phyloP scores from a whole-genome alignment of 2,113 vertebrate species.

The Ifrita kowaldi region DNA sequence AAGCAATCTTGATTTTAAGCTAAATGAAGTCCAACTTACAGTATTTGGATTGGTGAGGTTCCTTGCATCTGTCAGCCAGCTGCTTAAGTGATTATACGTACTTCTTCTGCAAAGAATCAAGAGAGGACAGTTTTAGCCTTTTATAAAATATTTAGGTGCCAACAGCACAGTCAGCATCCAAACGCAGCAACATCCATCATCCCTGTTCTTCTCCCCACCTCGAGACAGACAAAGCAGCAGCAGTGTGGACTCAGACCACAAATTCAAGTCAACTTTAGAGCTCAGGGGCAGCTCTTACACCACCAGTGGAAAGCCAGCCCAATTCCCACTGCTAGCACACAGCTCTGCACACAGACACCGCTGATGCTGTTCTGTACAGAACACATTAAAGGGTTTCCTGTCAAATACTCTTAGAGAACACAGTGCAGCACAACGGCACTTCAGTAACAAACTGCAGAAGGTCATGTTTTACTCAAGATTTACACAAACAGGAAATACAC shows the following conservation, averaged over 20 bases:
- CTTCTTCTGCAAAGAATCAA: constrained; percentile 85
- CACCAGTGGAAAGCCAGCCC: not conserved
- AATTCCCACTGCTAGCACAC: fast-evolving
- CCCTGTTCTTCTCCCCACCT: not conserved
- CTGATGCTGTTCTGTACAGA: not conserved
- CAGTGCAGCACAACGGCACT: not conserved
- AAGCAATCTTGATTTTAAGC: not conserved
- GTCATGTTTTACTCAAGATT: not conserved
- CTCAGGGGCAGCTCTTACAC: not conserved
- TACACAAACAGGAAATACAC: not conserved
- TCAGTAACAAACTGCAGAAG: not conserved
- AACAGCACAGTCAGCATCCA: not conserved
- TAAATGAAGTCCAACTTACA: constrained; percentile 76
- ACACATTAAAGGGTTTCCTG: not conserved
- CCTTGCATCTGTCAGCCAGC: constrained; percentile 97
- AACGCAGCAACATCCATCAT: not conserved
- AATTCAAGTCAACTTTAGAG: not conserved
- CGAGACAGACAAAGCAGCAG: not conserved
- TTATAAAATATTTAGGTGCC: not conserved
- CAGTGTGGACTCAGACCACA: not conserved
- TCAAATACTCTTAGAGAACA: not conserved
- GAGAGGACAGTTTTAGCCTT: constrained; percentile 19
- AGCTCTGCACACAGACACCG: not conserved
- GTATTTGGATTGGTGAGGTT: constrained; percentile 99
- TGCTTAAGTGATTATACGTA: constrained; percentile 97